phyloP scores from a whole-genome alignment of 2,888 invertebrate genomes.

The Drosophila heteroneura region DNA sequence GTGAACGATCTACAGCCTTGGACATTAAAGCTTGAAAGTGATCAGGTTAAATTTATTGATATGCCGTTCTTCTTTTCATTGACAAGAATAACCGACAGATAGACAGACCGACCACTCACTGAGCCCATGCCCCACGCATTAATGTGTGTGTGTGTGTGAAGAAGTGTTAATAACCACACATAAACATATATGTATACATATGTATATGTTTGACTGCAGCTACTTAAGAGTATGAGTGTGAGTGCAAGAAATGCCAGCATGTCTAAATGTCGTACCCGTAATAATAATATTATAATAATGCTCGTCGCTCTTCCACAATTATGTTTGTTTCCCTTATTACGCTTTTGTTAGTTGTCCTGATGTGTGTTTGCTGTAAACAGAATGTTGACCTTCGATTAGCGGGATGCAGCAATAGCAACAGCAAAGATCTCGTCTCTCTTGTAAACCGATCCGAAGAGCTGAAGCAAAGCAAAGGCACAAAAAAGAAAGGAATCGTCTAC shows the following conservation, averaged over 20 bases:
- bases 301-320: not conserved
- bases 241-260: not conserved
- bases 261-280: not conserved
- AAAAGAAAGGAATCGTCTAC: not conserved
- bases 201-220: not conserved
- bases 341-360: not conserved
- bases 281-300: constrained; percentile 1
- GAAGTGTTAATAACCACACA: constrained; percentile 11
- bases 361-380: not conserved
- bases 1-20: constrained; percentile 11
- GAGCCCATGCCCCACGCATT: constrained; percentile 19
- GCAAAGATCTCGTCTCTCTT: not conserved
- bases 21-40: constrained; percentile 32
- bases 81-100: constrained; percentile 38
- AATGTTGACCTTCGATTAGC: constrained; percentile 1
- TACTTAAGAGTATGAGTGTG: not conserved
- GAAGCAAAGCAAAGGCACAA: not conserved
- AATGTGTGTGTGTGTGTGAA: not conserved
- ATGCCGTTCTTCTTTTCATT: constrained; percentile 53
- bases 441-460: not conserved
- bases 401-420: not conserved
- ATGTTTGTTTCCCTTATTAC: constrained; percentile 4
- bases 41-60: constrained; percentile 60
- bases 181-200: not conserved
- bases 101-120: constrained; percentile 16